phyloP scores from a whole-genome alignment of 2,888 invertebrate genomes.

The Arctia plantaginis region DNA sequence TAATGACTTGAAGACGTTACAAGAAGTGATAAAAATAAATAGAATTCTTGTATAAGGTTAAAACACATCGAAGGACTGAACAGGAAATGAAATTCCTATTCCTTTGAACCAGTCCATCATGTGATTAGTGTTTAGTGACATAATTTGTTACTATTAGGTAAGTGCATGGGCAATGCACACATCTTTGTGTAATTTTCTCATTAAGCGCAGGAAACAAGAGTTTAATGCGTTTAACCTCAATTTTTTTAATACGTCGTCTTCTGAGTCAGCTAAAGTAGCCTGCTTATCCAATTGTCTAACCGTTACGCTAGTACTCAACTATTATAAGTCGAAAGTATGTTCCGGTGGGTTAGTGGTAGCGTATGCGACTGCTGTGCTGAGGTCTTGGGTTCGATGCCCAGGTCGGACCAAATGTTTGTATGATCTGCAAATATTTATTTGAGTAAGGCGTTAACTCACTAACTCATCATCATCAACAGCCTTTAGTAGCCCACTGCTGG shows the following conservation, averaged over 20 bases:
- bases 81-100: background rate
- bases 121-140: slow-evolving; percentile 5
- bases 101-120: background rate
- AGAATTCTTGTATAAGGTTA: background rate
- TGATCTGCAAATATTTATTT: too few species aligned
- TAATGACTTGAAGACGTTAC: too few species aligned
- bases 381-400: too few species aligned
- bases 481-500: too few species aligned
- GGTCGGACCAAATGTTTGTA: too few species aligned
- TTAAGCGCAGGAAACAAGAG: slow-evolving; percentile 6
- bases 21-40: too few species aligned
- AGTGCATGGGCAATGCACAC: slow-evolving; percentile 2
- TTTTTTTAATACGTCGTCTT: background rate
- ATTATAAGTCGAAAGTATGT: background rate
- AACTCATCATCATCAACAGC: too few species aligned
- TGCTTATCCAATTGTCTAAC: background rate
- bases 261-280: background rate
- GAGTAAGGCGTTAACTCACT: too few species aligned
- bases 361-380: too few species aligned
- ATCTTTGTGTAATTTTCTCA: slow-evolving; percentile 8
- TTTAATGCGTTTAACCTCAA: slow-evolving; percentile 2
- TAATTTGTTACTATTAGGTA: slow-evolving; percentile 9
- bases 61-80: background rate
- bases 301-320: background rate
- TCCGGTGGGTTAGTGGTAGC: too few species aligned